Conservation (phyloP, 1,140 invertebrate species). For the Apis florea region DNA sequence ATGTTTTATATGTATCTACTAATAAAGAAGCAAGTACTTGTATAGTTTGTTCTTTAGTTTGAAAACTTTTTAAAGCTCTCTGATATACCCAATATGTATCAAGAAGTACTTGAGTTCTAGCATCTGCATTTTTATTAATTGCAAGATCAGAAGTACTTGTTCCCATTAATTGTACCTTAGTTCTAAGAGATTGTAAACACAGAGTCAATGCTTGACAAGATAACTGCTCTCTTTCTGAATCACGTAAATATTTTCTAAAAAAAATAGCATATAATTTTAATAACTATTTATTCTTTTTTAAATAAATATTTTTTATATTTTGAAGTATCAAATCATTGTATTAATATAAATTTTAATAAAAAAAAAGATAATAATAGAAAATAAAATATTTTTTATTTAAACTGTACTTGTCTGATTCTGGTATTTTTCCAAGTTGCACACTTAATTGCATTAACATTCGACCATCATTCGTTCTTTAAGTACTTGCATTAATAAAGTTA, state of each 20-base stretch:
- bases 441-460: constrained; percentile 90
- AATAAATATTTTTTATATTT: neutral
- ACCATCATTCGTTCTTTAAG: constrained; percentile 89
- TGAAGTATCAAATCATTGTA: neutral
- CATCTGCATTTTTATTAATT: constrained; percentile 62
- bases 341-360: neutral
- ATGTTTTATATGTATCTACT: constrained; percentile 83
- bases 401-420: constrained; percentile 90
- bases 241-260: constrained; percentile 88
- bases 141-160: constrained; percentile 50
- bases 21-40: constrained; percentile 81
- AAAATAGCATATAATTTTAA: neutral
- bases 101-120: constrained; percentile 79
- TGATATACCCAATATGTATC: constrained; percentile 85
- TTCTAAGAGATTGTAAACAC: constrained; percentile 83
- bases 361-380: neutral
- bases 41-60: constrained; percentile 80
- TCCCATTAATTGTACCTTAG: constrained; percentile 74
- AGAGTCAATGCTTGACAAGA: constrained; percentile 87
- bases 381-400: constrained; percentile 13
- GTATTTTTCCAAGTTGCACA: constrained; percentile 88
- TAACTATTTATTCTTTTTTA: no score
- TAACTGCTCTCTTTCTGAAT: constrained; percentile 88
- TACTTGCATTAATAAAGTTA: constrained; percentile 90
- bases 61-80: constrained; percentile 82